A percentile compares a stretch with the other conserved stretches of the same genome.
Conservation (phyloP, 1,140 invertebrate genomes). For the Papilio helenus region DNA sequence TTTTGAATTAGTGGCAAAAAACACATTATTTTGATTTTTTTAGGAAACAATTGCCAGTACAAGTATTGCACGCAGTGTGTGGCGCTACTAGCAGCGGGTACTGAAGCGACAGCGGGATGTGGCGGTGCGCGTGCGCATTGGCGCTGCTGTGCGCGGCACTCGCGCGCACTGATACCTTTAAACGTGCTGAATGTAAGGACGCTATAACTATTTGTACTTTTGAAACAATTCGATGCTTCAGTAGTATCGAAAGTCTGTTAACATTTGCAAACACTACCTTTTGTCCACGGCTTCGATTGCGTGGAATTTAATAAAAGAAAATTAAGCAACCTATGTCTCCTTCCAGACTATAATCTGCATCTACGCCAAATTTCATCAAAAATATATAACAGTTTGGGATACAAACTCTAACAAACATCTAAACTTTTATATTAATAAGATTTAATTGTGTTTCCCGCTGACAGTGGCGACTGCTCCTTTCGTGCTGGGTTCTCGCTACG, state of each 20-base stretch:
- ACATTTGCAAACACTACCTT: no score
- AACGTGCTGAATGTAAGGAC: slow-evolving; percentile 41
- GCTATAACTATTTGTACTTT: background rate
- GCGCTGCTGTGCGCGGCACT: slow-evolving; percentile 40
- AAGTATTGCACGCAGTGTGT: background rate
- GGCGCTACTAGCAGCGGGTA: background rate
- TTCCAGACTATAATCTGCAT: no score
- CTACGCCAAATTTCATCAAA: no score
- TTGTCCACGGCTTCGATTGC: no score
- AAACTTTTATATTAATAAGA: no score
- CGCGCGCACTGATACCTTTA: slow-evolving; percentile 18
- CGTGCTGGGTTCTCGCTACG: slow-evolving; percentile 59
- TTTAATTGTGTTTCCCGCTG: background rate
- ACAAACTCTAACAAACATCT: no score
- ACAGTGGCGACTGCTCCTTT: slow-evolving; percentile 58
- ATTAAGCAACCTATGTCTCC: no score
- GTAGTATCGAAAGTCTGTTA: no score
- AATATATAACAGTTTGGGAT: no score
- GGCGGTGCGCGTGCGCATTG: slow-evolving; percentile 39
- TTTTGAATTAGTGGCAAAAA: background rate
- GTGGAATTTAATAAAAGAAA: no score
- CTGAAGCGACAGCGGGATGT: slow-evolving; percentile 38
- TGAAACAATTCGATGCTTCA: background rate
- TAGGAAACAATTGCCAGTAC: background rate
- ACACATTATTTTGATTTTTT: background rate